phyloP scores from a whole-genome alignment of 2,888 invertebrate species.

The Apodemia zela region DNA sequence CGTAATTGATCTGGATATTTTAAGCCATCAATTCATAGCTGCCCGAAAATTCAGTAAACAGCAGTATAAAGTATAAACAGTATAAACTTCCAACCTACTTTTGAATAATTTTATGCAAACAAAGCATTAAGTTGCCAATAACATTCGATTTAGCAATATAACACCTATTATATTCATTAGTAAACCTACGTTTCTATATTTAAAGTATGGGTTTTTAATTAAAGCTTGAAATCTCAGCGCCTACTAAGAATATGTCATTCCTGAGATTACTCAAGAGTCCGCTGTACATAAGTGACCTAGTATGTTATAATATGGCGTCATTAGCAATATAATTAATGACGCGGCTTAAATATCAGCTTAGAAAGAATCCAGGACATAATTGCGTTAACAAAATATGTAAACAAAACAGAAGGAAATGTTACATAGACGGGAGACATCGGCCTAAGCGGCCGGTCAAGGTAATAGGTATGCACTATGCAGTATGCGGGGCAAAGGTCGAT shows the following conservation, averaged over 20 bases:
- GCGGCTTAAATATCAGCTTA: neutral
- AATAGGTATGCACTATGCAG: too few species aligned
- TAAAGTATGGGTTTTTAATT: neutral
- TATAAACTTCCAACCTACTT: neutral
- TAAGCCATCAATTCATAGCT: neutral
- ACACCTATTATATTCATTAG: neutral
- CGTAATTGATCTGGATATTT: neutral
- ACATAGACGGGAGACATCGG: conserved; percentile 59
- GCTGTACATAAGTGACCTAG: conserved; percentile 13
- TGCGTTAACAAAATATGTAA: conserved; percentile 40
- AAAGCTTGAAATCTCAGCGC: conserved; percentile 13
- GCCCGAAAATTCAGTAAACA: neutral
- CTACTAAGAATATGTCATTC: conserved; percentile 2
- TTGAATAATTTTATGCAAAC: neutral
- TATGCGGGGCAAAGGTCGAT: conserved; percentile 75
- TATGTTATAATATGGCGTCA: conserved; percentile 20
- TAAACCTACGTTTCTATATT: neutral
- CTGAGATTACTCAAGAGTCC: conserved; percentile 18
- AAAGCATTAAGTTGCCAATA: neutral
- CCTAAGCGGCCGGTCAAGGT: conserved; percentile 73
- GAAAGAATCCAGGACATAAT: conserved; percentile 4
- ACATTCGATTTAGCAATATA: neutral
- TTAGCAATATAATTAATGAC: conserved; percentile 1
- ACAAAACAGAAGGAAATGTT: conserved; percentile 54
- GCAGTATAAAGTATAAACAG: too few species aligned